Base-by-base conservation (phyloP, 2,113 vertebrate species). In the Clinocottus analis region DNA sequence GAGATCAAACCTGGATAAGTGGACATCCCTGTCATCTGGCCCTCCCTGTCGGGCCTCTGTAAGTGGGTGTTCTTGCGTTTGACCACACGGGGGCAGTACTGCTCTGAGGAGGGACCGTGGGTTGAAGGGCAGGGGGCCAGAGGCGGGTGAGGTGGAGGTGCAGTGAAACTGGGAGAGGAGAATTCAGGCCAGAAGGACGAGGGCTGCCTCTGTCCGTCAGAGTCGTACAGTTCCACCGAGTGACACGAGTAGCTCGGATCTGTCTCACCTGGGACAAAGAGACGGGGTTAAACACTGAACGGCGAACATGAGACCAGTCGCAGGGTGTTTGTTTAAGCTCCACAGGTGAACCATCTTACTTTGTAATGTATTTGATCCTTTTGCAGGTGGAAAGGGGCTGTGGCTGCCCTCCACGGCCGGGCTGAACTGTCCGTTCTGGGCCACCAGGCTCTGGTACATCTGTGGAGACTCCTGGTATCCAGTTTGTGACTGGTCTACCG, bases 51-150 rank as follows among this genome's bases (percentile, higher is more conserved):
- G 0, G 84, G 56, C 80, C 93, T 93, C 51, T 92, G 94, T 0
- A 76, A 55, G 25, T 84, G 39, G 21, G 87, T 25, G 58, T 25
- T 90, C 74, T 93, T 94, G n/a, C 93, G 89, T 84, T 95, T 95
- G 67, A 77, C 89, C 93, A 95, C 91, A 79, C 93, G 94, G 59
- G 91, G 92, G 87, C 93, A 95, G 93, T 93, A 94, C 7, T 84
- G 90, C 69, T 92, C 93, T 19, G 91, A 41, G 9, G 93, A 21
- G 3, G 88, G 69, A 41, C 73, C 29, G 13, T 84, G 33, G 49
- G 73, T 76, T 0, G 91, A 70, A 9, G 85, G 64, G 72, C 92
- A 88, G 23, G 92, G 82, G 59, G 79, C 7, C 2, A 80, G 43
- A 16, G 81, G 37, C 1, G 85, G 92, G 68, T 79, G 83, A 6